phyloP scores from a whole-genome alignment of 2,797 vertebrate genomes.

The Tympanoctomys barrerae region DNA sequence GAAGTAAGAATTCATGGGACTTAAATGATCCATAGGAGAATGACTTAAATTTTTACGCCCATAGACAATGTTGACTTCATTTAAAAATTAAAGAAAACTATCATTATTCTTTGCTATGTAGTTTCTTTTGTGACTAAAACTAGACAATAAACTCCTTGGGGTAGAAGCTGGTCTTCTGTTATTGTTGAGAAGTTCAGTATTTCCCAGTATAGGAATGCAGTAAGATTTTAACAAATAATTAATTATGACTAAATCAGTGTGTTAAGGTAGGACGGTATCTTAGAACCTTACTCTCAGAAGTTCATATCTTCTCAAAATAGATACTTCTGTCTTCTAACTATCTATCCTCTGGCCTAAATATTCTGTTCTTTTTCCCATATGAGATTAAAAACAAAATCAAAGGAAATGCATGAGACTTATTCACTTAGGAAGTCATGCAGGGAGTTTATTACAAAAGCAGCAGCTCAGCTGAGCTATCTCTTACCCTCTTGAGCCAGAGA shows the following conservation, averaged over 20 bases:
- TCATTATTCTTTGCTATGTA: not conserved
- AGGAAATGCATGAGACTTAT: not conserved
- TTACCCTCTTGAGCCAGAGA: not conserved
- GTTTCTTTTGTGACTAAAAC: not conserved
- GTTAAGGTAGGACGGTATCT: not conserved
- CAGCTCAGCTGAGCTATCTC: not conserved
- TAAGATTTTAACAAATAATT: not conserved
- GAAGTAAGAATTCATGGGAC: conserved; percentile 3
- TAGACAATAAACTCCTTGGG: not conserved
- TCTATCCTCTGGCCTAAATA: not conserved
- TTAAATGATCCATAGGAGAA: not conserved
- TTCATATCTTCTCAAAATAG: not conserved
- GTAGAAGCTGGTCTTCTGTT: not conserved
- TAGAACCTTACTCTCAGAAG: not conserved
- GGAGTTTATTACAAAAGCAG: not conserved
- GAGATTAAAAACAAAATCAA: not conserved
- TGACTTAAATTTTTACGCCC: not conserved
- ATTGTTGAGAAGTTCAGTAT: not conserved
- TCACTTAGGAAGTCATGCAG: not conserved
- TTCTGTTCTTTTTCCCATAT: not conserved
- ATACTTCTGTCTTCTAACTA: not conserved
- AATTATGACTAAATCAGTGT: not conserved
- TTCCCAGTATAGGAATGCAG: not conserved
- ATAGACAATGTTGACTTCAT: not conserved
- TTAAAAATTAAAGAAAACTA: conserved; percentile 1